Evolutionary conservation across 2,113 vertebrate genomes (phyloP).

Genomic region (Gasterosteus aculeatus): DNA sequence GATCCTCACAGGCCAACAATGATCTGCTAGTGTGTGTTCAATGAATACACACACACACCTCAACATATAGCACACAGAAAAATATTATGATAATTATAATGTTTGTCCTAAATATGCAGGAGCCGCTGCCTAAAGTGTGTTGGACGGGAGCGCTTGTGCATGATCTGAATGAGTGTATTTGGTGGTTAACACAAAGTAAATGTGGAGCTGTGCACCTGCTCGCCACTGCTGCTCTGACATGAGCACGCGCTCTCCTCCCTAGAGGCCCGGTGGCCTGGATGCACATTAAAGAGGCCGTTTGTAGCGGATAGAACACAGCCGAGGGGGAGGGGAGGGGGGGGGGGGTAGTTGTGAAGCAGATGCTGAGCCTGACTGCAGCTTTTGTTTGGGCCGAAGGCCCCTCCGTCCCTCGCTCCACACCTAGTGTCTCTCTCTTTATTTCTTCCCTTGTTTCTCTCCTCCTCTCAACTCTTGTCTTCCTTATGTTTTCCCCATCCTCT

Average conservation of each 20-base stretch:
- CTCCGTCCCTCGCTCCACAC: not conserved
- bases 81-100: no score
- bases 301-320: constrained; percentile 26
- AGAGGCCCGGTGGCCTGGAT: not conserved
- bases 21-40: not conserved
- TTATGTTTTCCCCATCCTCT: not conserved
- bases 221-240: not conserved
- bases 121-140: no score
- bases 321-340: no score
- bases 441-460: not conserved
- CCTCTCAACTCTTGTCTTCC: not conserved
- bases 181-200: not conserved
- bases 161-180: not conserved
- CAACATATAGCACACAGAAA: not conserved
- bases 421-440: constrained; percentile 2
- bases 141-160: no score
- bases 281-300: constrained; percentile 13
- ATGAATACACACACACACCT: not conserved
- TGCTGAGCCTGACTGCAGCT: constrained; percentile 38
- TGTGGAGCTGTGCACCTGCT: not conserved
- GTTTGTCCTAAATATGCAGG: no score
- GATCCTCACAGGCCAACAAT: not conserved
- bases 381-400: constrained; percentile 39
- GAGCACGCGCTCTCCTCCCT: not conserved
- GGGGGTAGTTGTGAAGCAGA: constrained; percentile 34